Conservation (phyloP, 2,888 invertebrate genomes). For the Portevinia maculata region DNA sequence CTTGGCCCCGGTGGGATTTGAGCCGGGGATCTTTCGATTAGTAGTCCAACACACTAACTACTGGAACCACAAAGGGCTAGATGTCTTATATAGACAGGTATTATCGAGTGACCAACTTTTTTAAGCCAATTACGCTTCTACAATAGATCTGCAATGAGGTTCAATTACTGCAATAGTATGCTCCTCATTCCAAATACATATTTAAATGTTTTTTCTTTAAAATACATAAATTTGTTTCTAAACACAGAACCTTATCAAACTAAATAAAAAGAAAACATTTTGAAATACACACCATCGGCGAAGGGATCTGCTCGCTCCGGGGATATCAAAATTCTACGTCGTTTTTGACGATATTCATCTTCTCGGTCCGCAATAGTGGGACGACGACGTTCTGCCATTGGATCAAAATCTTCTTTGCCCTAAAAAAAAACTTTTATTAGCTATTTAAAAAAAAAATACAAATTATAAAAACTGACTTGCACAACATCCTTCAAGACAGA, state of each 20-base stretch:
- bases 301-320: constrained; percentile 99
- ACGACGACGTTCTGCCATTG: constrained; percentile 94
- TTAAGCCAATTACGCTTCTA: too few relatives aligned
- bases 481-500: constrained; percentile 95
- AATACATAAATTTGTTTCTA: constrained; percentile 43
- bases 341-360: constrained; percentile 96
- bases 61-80: too few relatives aligned
- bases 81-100: too few relatives aligned
- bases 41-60: too few relatives aligned
- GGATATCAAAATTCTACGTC: constrained; percentile 95
- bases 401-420: constrained; percentile 96
- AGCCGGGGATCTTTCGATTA: too few relatives aligned
- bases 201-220: constrained; percentile 17
- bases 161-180: too few relatives aligned
- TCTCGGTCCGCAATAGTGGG: constrained; percentile 98
- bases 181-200: constrained; percentile 59
- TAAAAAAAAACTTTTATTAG: constrained; percentile 78
- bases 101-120: too few relatives aligned
- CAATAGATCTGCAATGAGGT: too few relatives aligned
- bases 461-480: constrained; percentile 85
- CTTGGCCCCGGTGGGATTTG: too few relatives aligned
- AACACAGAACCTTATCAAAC: constrained; percentile 58
- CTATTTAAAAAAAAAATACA: not conserved
- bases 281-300: constrained; percentile 92
- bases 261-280: constrained; percentile 11